Percentiles rank a stretch among this genome's conserved stretches.
These are phyloP conservation scores for Chelon labrosus DNA, from an alignment of 2,797 vertebrate genomes.

Conservation along the genomic window DNA sequence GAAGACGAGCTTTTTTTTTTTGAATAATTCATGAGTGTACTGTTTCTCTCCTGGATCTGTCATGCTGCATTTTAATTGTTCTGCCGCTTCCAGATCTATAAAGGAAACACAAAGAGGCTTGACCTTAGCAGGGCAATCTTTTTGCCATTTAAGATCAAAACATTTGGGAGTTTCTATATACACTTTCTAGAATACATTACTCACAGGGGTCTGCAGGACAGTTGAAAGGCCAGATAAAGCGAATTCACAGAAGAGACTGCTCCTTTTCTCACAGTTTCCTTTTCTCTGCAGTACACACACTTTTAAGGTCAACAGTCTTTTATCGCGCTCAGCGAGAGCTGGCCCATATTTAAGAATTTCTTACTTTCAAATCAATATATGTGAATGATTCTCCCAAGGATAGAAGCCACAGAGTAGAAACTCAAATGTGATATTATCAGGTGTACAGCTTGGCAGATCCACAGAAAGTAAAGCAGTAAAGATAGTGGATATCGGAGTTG, in stretches of 20 bases:
- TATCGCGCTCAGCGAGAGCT: conserved; percentile 27
- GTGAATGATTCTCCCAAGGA: conserved; percentile 20
- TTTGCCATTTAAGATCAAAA: conserved; percentile 59
- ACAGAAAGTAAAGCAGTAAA: conserved; percentile 4
- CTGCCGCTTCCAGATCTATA: conserved; percentile 29
- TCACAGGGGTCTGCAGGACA: conserved; percentile 21
- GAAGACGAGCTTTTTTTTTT: conserved; percentile 34
- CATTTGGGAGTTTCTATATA: conserved; percentile 37
- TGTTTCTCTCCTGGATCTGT: conserved; percentile 53
- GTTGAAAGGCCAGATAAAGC: conserved; percentile 29
- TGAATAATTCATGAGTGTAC: conserved; percentile 75
- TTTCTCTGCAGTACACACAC: conserved; percentile 8
- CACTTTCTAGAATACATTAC: conserved; percentile 2
- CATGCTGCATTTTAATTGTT: conserved; percentile 67
- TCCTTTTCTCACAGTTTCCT: conserved; percentile 10
- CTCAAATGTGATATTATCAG: conserved; percentile 41
- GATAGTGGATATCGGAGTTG: conserved; percentile 18
- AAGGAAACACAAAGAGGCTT: conserved; percentile 49
- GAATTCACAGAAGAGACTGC: conserved; percentile 16
- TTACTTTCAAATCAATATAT: conserved; percentile 39
- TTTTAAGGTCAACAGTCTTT: conserved; percentile 50
- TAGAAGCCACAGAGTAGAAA: conserved; percentile 15
- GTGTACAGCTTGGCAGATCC: not conserved
- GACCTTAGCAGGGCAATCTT: conserved; percentile 60
- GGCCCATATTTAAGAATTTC: conserved; percentile 33